A percentile compares a stretch with the other conserved stretches of the same genome.
These are phyloP conservation scores for Listronotus oregonensis DNA, from an alignment of 1,140 invertebrate species.

Conservation along the genomic window DNA sequence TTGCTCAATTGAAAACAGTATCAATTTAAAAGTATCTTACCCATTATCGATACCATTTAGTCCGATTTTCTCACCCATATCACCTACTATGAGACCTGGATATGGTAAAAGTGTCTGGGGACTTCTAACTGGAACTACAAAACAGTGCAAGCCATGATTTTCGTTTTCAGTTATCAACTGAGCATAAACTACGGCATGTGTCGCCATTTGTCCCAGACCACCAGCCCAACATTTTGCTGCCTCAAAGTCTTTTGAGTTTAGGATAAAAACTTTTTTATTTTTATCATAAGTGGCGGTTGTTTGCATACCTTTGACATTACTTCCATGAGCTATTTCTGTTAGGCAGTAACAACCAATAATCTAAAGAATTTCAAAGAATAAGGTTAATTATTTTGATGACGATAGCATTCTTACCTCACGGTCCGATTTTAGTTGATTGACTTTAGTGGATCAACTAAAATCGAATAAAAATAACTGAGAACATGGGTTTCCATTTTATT, in stretches of 20 bases:
- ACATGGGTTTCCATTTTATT: not conserved
- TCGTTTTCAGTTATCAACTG: constrained; percentile 77
- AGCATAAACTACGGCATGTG: constrained; percentile 86
- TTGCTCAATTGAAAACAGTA: no score
- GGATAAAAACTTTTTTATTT: constrained; percentile 75
- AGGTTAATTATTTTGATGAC: not conserved
- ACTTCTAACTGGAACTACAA: constrained; percentile 83
- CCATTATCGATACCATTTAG: constrained; percentile 91
- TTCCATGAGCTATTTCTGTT: constrained; percentile 94
- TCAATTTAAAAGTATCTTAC: constrained; percentile 47
- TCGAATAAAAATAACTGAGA: no score
- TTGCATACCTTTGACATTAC: constrained; percentile 87
- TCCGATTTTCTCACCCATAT: constrained; percentile 88
- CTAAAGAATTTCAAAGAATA: constrained; percentile 50
- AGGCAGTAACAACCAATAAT: constrained; percentile 84
- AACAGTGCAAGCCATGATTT: constrained; percentile 84
- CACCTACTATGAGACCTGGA: constrained; percentile 72
- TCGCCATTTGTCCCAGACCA: constrained; percentile 84
- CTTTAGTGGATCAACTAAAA: no score
- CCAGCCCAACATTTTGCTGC: constrained; percentile 95
- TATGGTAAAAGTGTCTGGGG: constrained; percentile 71
- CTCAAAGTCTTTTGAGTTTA: constrained; percentile 91
- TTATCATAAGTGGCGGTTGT: constrained; percentile 91
- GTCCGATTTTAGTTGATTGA: no score
- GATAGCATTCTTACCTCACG: not conserved